phyloP scores from a whole-genome alignment of 2,888 invertebrate species.

The Standfussiana lucernea region DNA sequence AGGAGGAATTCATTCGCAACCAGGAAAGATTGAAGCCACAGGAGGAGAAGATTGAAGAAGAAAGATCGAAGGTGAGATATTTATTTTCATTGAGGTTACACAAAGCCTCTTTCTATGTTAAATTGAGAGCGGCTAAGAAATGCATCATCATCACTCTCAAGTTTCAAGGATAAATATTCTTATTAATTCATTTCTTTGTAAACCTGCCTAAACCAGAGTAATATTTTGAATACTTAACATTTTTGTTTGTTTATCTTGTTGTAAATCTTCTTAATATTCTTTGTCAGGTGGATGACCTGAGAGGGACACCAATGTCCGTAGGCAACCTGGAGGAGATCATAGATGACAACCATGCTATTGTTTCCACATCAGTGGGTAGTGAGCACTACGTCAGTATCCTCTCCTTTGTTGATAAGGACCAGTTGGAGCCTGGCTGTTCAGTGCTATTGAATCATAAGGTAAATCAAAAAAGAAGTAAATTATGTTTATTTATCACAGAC shows the following conservation, averaged over 20 bases:
- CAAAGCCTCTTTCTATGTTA: neutral
- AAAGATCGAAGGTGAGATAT: conserved; percentile 94
- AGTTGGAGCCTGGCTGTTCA: conserved; percentile 99
- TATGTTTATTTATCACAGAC: neutral
- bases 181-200: conserved; percentile 4
- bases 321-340: conserved; percentile 99
- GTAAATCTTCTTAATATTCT: neutral
- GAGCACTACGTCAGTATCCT: conserved; percentile 99
- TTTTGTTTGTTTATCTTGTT: neutral
- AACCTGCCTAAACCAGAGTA: neutral
- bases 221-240: neutral
- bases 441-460: conserved; percentile 99
- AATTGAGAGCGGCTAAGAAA: neutral
- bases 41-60: conserved; percentile 99
- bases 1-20: conserved; percentile 99
- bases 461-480: conserved; percentile 45
- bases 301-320: conserved; percentile 99
- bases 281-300: conserved; percentile 97
- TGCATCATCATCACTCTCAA: conserved; percentile 1
- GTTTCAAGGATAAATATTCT: neutral
- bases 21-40: conserved; percentile 99
- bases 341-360: conserved; percentile 99
- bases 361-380: conserved; percentile 99
- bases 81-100: conserved; percentile 44
- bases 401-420: conserved; percentile 99